A percentile compares a stretch with the other conserved stretches of the same genome.
These are phyloP conservation scores for Takifugu rubripes DNA, from an alignment of 2,797 vertebrate genomes.

Conservation along the genomic window DNA sequence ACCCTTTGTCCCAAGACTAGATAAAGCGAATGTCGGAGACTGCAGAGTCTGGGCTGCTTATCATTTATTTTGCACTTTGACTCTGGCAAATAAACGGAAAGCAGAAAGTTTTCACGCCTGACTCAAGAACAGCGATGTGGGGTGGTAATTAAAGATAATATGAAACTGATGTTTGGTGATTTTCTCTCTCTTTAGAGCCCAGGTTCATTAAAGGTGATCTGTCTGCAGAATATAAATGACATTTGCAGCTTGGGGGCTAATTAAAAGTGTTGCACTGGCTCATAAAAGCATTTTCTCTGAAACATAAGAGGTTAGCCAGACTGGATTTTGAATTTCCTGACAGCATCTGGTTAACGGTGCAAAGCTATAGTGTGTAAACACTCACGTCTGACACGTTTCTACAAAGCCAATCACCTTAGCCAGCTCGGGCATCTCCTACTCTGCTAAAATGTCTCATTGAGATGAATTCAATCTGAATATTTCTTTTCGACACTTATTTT, in stretches of 20 bases:
- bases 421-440: constrained; percentile 57
- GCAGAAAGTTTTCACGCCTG: not conserved
- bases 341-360: constrained; percentile 51
- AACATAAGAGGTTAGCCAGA: no score
- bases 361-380: constrained; percentile 36
- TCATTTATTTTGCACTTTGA: constrained; percentile 2
- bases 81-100: not conserved
- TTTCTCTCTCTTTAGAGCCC: not conserved
- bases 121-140: no score
- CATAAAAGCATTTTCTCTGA: no score
- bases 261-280: no score
- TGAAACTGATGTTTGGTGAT: no score
- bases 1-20: constrained; percentile 2
- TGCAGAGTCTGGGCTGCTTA: constrained; percentile 10
- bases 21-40: constrained; percentile 7
- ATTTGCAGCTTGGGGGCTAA: not conserved
- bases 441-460: constrained; percentile 52
- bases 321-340: constrained; percentile 19
- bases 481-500: not conserved
- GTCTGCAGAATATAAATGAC: not conserved
- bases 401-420: constrained; percentile 57
- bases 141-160: no score
- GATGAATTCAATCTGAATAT: constrained; percentile 31
- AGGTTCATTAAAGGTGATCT: not conserved
- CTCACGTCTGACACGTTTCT: constrained; percentile 35